Percentiles rank a stretch among this genome's conserved stretches.
phyloP scores from a whole-genome alignment of 2,797 vertebrate genomes.

The Eleutherodactylus coqui region DNA sequence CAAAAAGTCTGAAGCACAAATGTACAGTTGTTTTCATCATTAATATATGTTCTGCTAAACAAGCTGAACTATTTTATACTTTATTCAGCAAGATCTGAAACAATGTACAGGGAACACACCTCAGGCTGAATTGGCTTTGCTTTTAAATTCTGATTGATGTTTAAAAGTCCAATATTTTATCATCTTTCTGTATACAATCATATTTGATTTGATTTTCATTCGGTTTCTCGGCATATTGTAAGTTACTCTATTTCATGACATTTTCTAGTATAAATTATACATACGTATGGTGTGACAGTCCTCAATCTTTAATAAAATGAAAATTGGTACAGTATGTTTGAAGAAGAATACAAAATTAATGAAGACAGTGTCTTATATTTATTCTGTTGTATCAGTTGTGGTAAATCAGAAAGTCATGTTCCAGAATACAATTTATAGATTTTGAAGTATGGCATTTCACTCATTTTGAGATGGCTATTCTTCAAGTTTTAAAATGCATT shows the following conservation, averaged over 20 bases:
- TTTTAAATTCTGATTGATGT: slow-evolving; percentile 42
- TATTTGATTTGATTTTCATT: slow-evolving; percentile 30
- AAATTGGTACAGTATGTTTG: slow-evolving; percentile 38
- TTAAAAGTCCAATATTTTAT: slow-evolving; percentile 40
- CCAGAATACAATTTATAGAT: slow-evolving; percentile 33
- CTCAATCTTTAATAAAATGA: slow-evolving; percentile 29
- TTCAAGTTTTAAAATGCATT: slow-evolving; percentile 2
- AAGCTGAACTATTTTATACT: neutral
- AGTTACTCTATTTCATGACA: slow-evolving; percentile 5
- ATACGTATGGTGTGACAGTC: slow-evolving; percentile 30
- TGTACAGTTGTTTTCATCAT: too few relatives aligned
- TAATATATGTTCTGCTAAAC: neutral
- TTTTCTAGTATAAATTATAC: slow-evolving; percentile 27
- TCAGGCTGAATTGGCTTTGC: slow-evolving; percentile 14
- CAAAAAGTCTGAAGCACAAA: neutral
- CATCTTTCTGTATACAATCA: slow-evolving; percentile 38
- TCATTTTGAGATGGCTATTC: slow-evolving; percentile 3
- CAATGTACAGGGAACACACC: neutral
- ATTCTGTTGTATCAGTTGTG: slow-evolving; percentile 38
- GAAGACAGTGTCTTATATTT: slow-evolving; percentile 33
- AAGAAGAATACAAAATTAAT: slow-evolving; percentile 31
- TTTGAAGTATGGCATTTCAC: slow-evolving; percentile 2
- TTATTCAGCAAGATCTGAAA: neutral
- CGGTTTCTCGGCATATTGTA: slow-evolving; percentile 15
- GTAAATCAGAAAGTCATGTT: slow-evolving; percentile 37